Conservation (phyloP, 30 jellyfish, hydroid and myxozoan species). For the Turritopsis dohrnii region DNA sequence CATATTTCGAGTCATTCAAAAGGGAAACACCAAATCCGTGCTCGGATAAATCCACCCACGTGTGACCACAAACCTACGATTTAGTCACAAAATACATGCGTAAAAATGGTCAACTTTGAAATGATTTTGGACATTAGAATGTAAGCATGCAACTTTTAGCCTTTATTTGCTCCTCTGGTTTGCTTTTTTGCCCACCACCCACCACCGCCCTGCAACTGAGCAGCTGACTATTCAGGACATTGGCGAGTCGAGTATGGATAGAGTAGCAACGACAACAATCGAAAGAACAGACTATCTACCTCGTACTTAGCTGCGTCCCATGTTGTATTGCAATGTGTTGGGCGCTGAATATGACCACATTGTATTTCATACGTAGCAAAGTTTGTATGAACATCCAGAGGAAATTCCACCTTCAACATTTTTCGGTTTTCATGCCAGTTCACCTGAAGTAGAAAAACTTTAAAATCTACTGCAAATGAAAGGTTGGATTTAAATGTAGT, state of each 20-base stretch:
- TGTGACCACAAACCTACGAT: conserved; percentile 84
- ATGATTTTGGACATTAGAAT: too few relatives aligned
- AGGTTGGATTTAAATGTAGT: neutral
- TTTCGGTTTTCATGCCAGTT: conserved; percentile 83
- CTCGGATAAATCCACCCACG: conserved; percentile 83
- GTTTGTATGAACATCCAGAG: conserved; percentile 45
- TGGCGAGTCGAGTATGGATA: too few relatives aligned
- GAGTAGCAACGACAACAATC: neutral
- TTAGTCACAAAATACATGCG: neutral
- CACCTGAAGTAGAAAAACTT: conserved; percentile 25
- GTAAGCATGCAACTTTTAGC: too few relatives aligned
- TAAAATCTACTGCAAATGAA: neutral
- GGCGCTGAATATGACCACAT: conserved; percentile 69
- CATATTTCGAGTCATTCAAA: conserved; percentile 57
- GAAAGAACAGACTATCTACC: conserved; percentile 27
- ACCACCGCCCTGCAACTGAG: too few relatives aligned
- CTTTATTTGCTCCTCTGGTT: too few relatives aligned
- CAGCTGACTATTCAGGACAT: too few relatives aligned
- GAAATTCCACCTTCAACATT: conserved; percentile 67
- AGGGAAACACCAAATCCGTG: conserved; percentile 76
- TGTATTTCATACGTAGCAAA: conserved; percentile 67
- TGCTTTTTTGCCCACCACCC: too few relatives aligned
- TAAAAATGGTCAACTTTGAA: too few relatives aligned
- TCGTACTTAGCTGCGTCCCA: conserved; percentile 91
- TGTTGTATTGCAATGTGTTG: conserved; percentile 72